Base-by-base conservation (phyloP, 1,140 invertebrate genomes). In the Nilaparvata lugens region DNA sequence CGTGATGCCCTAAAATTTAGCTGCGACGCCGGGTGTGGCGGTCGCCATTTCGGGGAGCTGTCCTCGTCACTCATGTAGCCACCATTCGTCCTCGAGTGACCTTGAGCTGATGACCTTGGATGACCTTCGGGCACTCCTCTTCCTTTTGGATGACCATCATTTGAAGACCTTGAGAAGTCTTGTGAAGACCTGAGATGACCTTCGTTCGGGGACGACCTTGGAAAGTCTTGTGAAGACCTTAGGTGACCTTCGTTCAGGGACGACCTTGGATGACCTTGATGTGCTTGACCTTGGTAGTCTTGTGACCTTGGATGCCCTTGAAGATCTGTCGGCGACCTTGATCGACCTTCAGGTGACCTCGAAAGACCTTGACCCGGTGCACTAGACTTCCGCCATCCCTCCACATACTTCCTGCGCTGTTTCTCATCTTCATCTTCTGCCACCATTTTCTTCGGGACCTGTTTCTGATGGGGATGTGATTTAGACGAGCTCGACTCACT, bases 401-500 rank as follows among this genome's bases (percentile, higher is more conserved):
- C 82, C 40, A 84, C 78, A 57, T 61, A 61, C 45, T 78, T 77
- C 16, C 76, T 76, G 13, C 81, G 76, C 11, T 76, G 76, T 2
- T 82, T 77, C 16, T 81, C 78, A 18, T 82, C 78, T 43, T 81
- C 79, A 9, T 75, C 64, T 11, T 35, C 31, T 11, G 9, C n/a
- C n/a, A n/a, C n/a, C n/a, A n/a, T n/a, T n/a, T n/a, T n/a, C n/a
- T n/a, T n/a, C n/a, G n/a, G n/a, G n/a, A n/a, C 76, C 56, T 82
- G 78, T 48, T 73, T 73, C 59, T 72, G n/a, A n/a, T n/a, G 64
- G 1, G 70, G 75, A 66, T 81, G 83, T 2, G 83, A 85, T 65
- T 85, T 84, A 62, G 81, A 87, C 0, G 83, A 84, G 64, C 82
- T 87, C 63, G 79, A 83, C 68, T 88, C 86, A 54, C 80, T 89